Percentiles rank a stretch among this genome's conserved stretches.
Evolutionary conservation across 2,113 vertebrate species (phyloP).

Genomic region (Cairina moschata): DNA sequence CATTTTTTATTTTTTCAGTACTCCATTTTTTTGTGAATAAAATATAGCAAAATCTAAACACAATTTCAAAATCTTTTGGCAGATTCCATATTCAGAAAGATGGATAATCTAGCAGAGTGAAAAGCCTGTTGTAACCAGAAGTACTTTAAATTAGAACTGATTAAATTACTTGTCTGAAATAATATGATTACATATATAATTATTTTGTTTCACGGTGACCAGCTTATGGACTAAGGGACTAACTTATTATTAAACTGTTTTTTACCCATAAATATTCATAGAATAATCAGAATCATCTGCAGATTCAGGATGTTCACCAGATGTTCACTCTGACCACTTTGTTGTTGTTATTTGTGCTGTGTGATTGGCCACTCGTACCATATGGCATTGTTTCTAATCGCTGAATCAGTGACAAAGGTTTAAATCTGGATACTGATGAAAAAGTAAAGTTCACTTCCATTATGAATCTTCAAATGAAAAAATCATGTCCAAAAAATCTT

Average conservation of each 20-base stretch:
- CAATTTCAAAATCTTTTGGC: neutral
- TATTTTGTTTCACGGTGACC: neutral
- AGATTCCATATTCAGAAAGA: neutral
- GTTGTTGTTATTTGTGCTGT: neutral
- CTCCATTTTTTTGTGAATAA: neutral
- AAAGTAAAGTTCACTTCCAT: neutral
- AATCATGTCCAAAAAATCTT: neutral
- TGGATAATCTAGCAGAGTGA: neutral
- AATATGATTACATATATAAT: neutral
- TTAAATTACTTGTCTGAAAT: neutral
- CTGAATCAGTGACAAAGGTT: slow-evolving; percentile 17
- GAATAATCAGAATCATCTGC: slow-evolving; percentile 37
- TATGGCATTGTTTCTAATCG: slow-evolving; percentile 11
- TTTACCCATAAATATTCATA: slow-evolving; percentile 1
- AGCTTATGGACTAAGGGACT: neutral
- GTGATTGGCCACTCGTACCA: neutral
- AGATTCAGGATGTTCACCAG: slow-evolving; percentile 39
- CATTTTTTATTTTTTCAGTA: neutral
- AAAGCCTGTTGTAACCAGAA: neutral
- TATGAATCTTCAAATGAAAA: slow-evolving; percentile 13
- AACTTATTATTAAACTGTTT: neutral
- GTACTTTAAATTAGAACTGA: neutral
- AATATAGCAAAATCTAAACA: neutral
- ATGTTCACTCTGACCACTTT: slow-evolving; percentile 37
- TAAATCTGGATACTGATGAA: slow-evolving; percentile 30